Base-by-base conservation (phyloP, 2,113 vertebrate genomes). In the Callospermophilus lateralis region DNA sequence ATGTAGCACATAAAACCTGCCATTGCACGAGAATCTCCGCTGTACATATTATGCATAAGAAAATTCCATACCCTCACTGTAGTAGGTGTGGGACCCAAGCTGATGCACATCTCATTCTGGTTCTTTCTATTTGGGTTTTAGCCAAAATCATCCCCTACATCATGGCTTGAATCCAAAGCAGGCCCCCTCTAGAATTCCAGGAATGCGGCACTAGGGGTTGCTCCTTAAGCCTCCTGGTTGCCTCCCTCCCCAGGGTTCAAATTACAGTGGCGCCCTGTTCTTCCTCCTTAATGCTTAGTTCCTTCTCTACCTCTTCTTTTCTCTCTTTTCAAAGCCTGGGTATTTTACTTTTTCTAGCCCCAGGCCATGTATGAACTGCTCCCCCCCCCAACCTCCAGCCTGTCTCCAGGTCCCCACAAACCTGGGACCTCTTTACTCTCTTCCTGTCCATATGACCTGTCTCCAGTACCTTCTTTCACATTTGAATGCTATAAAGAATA, bases 341-440 rank as follows among this genome's bases (percentile, higher is more conserved):
- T 70, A 70, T 72, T 95, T 81, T 68, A 3, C 61, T 97, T 86
- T 86, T 93, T 39, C 81, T 37, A 88, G n/a, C 86, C 48, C n/a
- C 37, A 37, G 37, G 93, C 67, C 17, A 2, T 34, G 28, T 45
- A 9, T 24, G 70, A 26, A 45, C 67, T 67, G 16, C 26, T 13
- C 45, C 61, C 61, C 16, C 30, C 78, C 74, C 13, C n/a, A n/a
- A 26, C 22, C 55, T 16, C 58, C 24, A 77, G 58, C 34, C 32
- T 0, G 1, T 63, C n/a, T 90, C 58, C 11, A 16, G 42, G 4
- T 6, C 39, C 51, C 13, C 12, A 30, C 53, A 63, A 1, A 9
- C 32, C 12, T 30, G 32, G 13, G 4, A 34, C 51, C 28, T 90
- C 58, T 76, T 73, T 45, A 63, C 88, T 88, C 53, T 74, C 24